phyloP scores from a whole-genome alignment of 2,113 vertebrate species.

The Myotis lucifugus region DNA sequence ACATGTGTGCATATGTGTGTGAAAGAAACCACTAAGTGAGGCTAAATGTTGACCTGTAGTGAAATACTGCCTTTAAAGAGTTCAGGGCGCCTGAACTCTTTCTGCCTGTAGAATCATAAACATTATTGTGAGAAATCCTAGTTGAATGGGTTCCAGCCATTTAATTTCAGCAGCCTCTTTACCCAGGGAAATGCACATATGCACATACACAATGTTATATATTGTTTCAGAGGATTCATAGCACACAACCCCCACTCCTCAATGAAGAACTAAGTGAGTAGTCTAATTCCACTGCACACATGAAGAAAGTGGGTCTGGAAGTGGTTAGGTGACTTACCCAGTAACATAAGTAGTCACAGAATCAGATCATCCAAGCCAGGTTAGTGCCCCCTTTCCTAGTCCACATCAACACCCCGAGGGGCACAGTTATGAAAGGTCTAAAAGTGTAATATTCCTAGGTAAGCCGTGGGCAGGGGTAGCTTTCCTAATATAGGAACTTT shows the following conservation, averaged over 20 bases:
- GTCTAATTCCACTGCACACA: neutral
- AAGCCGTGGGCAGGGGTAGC: rapidly evolving
- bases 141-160: neutral
- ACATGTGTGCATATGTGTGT: rapidly evolving
- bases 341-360: rapidly evolving
- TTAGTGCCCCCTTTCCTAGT: rapidly evolving
- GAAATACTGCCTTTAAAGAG: neutral
- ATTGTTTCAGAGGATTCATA: neutral
- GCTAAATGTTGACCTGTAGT: neutral
- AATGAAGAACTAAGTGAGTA: too few relatives aligned
- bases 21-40: neutral
- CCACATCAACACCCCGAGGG: rapidly evolving
- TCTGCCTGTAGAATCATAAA: rapidly evolving
- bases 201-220: rapidly evolving
- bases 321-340: neutral
- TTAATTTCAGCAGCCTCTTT: neutral
- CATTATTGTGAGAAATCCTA: neutral
- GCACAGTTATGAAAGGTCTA: rapidly evolving
- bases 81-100: neutral
- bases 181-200: neutral
- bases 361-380: rapidly evolving
- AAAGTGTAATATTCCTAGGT: rapidly evolving
- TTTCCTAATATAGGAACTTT: neutral
- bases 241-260: neutral
- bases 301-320: neutral